These are phyloP conservation scores for Hemiscyllium ocellatum DNA, from an alignment of 2,113 vertebrate species.

Conservation along the genomic window DNA sequence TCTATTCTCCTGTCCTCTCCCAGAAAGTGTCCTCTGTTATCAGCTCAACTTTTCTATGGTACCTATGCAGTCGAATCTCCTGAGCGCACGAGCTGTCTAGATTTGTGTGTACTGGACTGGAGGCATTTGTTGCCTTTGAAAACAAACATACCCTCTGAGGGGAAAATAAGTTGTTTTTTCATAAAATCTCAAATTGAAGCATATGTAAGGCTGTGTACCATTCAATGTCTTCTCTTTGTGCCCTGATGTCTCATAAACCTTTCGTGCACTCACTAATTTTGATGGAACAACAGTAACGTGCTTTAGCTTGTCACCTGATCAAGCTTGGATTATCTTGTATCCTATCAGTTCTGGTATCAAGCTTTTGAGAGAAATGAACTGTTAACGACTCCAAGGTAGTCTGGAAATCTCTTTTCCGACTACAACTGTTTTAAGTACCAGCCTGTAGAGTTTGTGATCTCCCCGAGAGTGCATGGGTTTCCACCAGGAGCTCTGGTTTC, in stretches of 20 bases:
- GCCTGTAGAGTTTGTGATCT: background rate
- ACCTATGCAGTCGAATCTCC: background rate
- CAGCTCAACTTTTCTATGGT: background rate
- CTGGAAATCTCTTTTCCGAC: background rate
- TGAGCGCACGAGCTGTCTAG: background rate
- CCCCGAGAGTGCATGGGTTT: no score
- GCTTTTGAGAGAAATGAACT: background rate
- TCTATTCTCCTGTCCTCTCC: background rate
- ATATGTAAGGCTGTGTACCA: background rate
- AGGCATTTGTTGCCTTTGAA: background rate
- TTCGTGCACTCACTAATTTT: background rate
- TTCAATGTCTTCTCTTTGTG: background rate
- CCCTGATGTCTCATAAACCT: background rate
- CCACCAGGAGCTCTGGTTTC: no score
- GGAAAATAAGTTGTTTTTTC: background rate
- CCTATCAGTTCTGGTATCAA: background rate
- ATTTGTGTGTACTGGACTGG: background rate
- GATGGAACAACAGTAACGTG: background rate
- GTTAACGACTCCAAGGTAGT: background rate
- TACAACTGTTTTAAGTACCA: background rate
- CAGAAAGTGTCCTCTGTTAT: background rate
- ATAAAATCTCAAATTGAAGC: background rate
- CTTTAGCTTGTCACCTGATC: background rate
- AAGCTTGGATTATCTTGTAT: background rate
- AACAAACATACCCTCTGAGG: background rate